A percentile compares a stretch with the other conserved stretches of the same genome.
Evolutionary conservation across 2,888 invertebrate genomes (phyloP).

Genomic region (Antitype chi): DNA sequence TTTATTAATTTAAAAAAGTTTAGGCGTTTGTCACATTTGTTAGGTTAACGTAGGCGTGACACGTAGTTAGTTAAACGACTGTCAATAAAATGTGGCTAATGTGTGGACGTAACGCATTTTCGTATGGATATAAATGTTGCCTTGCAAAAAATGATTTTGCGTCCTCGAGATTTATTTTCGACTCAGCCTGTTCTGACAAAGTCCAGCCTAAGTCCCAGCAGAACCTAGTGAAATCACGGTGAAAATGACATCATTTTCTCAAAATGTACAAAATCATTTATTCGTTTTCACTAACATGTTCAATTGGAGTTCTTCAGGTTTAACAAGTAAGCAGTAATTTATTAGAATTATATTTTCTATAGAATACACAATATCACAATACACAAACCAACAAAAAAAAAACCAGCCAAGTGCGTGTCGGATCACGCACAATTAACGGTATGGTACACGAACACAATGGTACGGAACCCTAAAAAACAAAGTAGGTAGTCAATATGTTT

Average conservation of each 20-base stretch:
- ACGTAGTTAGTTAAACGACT: slow-evolving; percentile 29
- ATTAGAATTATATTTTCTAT: not conserved
- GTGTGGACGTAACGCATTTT: not conserved
- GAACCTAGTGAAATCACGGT: not conserved
- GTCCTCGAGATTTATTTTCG: not conserved
- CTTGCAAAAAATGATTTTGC: not conserved
- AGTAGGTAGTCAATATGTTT: not conserved
- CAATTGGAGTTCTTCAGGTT: too few relatives aligned
- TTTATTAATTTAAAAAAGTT: slow-evolving; percentile 59
- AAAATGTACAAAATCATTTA: too few relatives aligned
- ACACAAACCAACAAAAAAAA: not conserved
- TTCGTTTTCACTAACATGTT: too few relatives aligned
- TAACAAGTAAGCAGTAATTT: too few relatives aligned
- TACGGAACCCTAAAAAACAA: too few relatives aligned
- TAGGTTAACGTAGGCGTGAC: not conserved
- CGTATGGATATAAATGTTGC: not conserved
- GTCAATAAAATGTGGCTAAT: slow-evolving; percentile 8
- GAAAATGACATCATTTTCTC: too few relatives aligned
- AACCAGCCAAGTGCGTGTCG: not conserved
- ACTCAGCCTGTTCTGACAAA: too few relatives aligned
- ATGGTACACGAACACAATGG: too few relatives aligned
- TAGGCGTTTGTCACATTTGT: slow-evolving; percentile 9
- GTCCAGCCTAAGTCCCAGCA: too few relatives aligned
- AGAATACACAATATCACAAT: not conserved
- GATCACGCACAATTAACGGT: too few relatives aligned